Evolutionary conservation across 2,888 invertebrate genomes (phyloP).

Genomic region (Perizoma flavofasciatum): DNA sequence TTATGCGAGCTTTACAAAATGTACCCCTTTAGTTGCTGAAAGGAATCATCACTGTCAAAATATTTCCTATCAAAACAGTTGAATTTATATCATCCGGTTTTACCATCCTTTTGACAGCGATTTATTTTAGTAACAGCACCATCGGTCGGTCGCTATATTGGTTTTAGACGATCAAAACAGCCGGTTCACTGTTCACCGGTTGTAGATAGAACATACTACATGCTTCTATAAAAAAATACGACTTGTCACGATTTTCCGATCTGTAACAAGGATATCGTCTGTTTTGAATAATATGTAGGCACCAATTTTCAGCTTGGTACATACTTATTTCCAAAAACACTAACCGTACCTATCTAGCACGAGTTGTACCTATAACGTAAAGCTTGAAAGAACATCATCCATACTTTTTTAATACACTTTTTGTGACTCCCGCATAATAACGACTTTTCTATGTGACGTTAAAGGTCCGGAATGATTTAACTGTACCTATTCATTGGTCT

Average conservation of each 20-base stretch:
- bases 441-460: too few species aligned
- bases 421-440: not conserved
- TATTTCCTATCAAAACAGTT: conserved; percentile 49
- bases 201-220: not conserved
- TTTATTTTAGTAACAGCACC: conserved; percentile 51
- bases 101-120: conserved; percentile 50
- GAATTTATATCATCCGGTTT: conserved; percentile 55
- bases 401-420: too few species aligned
- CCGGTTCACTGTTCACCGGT: not conserved
- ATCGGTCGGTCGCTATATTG: not conserved
- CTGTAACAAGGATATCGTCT: too few species aligned
- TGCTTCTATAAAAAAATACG: too few species aligned
- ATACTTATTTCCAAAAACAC: too few species aligned
- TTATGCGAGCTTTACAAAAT: conserved; percentile 10
- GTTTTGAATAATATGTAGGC: too few species aligned
- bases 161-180: not conserved
- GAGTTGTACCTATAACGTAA: too few species aligned
- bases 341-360: too few species aligned
- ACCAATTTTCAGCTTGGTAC: too few species aligned
- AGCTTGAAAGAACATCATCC: too few species aligned
- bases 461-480: conserved; percentile 7
- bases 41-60: conserved; percentile 39
- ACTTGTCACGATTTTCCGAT: too few species aligned
- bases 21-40: conserved; percentile 3
- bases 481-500: conserved; percentile 10